Base-by-base conservation (phyloP, 2,113 vertebrate species). In the Alligator mississippiensis region DNA sequence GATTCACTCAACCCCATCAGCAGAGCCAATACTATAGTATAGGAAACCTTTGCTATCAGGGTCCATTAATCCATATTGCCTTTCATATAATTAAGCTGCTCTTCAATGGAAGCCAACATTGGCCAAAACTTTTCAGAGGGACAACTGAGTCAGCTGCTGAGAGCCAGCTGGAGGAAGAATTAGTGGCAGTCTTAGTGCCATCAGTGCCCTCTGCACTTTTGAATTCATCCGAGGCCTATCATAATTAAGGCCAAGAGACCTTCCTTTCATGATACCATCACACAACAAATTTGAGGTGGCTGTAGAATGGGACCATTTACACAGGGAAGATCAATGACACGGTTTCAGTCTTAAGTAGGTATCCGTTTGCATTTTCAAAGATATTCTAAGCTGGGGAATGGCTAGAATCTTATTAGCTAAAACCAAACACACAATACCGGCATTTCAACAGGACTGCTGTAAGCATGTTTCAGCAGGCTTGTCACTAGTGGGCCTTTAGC, bases 1-100 rank as follows among this genome's bases (percentile, higher is more conserved):
- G 14, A 64, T 87, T 82, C 82, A 38, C 47, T 63, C 75, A 34
- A 17, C 9, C 9, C 77, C 61, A 2, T 4, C 15, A 59, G 27
- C 19, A 83, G 76, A 76, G 82, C 4, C 19, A 59, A 21, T 70
- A 54, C 57, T 80, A 25, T 4, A 22, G 62, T 1, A 30, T 38
- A 76, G 19, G 2, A 64, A 58, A 74, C 9, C 47, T 9, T n/a
- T 27, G 25, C 2, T 82, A 9, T 59, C 34, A 34, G 34, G 25
- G 47, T 28, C 24, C 82, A 60, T 7, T 62, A 9, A 2, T 30
- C 12, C 21, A 57, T 0, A 0, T 5, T 30, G 57, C 60, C 68
- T 83, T 58, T 58, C 77, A 24, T 21, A 47, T 0, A 0, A 38
- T 5, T 1, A 2, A 2, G 9, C 2, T 27, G 17, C 54, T 27